Base-by-base conservation (phyloP, 2,113 vertebrate species). In the Ammodytes dubius region DNA sequence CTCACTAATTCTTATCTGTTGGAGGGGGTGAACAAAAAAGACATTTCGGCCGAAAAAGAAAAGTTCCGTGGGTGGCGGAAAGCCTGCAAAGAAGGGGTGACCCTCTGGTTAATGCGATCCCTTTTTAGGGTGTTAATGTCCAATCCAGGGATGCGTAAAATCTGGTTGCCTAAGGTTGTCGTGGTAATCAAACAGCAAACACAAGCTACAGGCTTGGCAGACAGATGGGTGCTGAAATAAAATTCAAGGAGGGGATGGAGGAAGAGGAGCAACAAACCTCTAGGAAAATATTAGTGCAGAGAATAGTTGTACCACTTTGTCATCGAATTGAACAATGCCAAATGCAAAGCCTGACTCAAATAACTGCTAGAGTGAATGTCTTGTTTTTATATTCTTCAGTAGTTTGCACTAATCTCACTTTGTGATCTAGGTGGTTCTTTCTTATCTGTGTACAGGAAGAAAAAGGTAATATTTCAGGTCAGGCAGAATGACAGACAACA, bases 181-280 rank as follows among this genome's bases (percentile, higher is more conserved):
- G 53, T 82, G 87, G 89, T 87, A 91, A 90, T 87, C 37, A 13
- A 50, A 84, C 70, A 89, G 88, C 87, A 90, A 92, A 91, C 87
- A 88, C 52, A 68, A 79, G 78, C 75, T 79, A 64, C 19, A 43
- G 74, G 35, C 69, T 79, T 67, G 74, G 85, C 70, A 65, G 81
- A 87, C 3, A 12, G 17, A 39, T 45, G 49, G 64, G 86, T 75
- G 71, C 74, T 8, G 65, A 75, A 52, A 73, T 65, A 79, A 85
- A 78, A 81, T 77, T 69, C 70, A 71, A 70, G 49, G 57, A 77
- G 9, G 54, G 15, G 43, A 52, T 40, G 17, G 57, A 74, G 50
- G 39, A 45, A 82, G 42, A 75, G 45, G 65, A 80, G 63, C 40
- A 68, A 60, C 45, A 86, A 72, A 46, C 59, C 39, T 54, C 46